Evolutionary conservation across 2,797 vertebrate genomes (phyloP).

Genomic region (Mus caroli): DNA sequence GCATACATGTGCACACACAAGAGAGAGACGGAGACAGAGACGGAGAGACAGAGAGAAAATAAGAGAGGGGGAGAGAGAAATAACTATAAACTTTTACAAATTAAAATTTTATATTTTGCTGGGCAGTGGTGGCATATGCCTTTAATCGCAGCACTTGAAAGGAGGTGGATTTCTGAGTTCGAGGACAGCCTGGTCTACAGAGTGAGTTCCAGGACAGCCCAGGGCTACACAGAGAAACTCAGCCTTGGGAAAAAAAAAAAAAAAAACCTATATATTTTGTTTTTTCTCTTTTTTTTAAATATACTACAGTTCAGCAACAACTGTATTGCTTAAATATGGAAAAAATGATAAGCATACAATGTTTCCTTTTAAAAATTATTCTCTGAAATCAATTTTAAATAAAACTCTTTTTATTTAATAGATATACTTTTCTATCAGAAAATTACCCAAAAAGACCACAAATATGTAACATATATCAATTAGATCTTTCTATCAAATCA

Average conservation of each 20-base stretch:
- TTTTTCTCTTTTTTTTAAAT: background rate
- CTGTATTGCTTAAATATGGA: background rate
- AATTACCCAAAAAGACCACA: background rate
- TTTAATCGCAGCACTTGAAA: too few relatives aligned
- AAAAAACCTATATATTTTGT: background rate
- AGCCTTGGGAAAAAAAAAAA: too few relatives aligned
- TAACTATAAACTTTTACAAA: background rate
- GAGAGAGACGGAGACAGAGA: too few relatives aligned
- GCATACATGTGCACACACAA: background rate
- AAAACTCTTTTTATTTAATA: conserved; percentile 19
- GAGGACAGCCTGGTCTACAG: too few relatives aligned
- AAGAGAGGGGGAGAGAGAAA: too few relatives aligned
- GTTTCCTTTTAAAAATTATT: conserved; percentile 15
- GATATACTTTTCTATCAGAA: conserved; percentile 10
- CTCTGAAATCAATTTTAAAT: conserved; percentile 48
- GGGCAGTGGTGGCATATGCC: too few relatives aligned
- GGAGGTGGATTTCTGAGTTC: too few relatives aligned
- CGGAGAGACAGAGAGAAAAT: too few relatives aligned
- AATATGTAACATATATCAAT: background rate
- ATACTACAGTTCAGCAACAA: background rate
- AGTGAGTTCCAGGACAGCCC: too few relatives aligned
- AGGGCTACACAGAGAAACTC: too few relatives aligned
- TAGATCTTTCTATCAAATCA: background rate
- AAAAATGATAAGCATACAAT: conserved; percentile 12
- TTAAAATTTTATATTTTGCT: background rate